A percentile compares a stretch with the other conserved stretches of the same genome.
phyloP scores from a whole-genome alignment of 2,113 vertebrate species.

The Gambusia affinis region DNA sequence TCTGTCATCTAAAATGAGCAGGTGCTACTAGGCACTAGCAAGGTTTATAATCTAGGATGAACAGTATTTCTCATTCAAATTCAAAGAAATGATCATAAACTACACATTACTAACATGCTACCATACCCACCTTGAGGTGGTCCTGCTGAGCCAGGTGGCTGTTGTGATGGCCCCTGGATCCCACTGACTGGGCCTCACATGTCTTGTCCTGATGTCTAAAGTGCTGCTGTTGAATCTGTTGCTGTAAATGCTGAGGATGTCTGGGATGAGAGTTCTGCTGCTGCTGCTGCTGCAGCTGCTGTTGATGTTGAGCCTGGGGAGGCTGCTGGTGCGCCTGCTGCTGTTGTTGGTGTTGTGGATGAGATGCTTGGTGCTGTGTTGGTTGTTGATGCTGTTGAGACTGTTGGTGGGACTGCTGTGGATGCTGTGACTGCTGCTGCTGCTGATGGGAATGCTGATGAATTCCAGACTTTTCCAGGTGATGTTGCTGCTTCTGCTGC shows the following conservation, averaged over 20 bases:
- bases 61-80: background rate
- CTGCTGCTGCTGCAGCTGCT: slow-evolving; percentile 70
- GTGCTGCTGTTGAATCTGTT: slow-evolving; percentile 87
- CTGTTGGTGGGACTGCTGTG: slow-evolving; percentile 67
- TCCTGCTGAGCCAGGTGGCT: slow-evolving; percentile 86
- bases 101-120: background rate
- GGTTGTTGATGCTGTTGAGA: slow-evolving; percentile 87
- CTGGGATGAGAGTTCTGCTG: slow-evolving; percentile 76
- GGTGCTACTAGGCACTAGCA: no score
- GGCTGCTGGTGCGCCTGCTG: slow-evolving; percentile 72
- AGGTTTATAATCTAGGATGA: background rate
- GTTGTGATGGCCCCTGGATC: slow-evolving; percentile 83
- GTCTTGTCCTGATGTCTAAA: slow-evolving; percentile 93
- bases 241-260: slow-evolving; percentile 82
- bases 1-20: no score
- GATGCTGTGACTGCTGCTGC: slow-evolving; percentile 67
- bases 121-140: slow-evolving; percentile 75
- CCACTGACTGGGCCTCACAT: slow-evolving; percentile 87
- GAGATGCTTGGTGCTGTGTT: slow-evolving; percentile 75
- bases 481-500: slow-evolving; percentile 90
- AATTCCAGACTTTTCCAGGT: slow-evolving; percentile 77
- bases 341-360: slow-evolving; percentile 74
- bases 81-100: background rate
- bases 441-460: slow-evolving; percentile 72
- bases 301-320: slow-evolving; percentile 24